Percentiles rank a stretch among this genome's conserved stretches.
phyloP scores from a whole-genome alignment of 2,113 vertebrate species.

The Setophaga petechia region DNA sequence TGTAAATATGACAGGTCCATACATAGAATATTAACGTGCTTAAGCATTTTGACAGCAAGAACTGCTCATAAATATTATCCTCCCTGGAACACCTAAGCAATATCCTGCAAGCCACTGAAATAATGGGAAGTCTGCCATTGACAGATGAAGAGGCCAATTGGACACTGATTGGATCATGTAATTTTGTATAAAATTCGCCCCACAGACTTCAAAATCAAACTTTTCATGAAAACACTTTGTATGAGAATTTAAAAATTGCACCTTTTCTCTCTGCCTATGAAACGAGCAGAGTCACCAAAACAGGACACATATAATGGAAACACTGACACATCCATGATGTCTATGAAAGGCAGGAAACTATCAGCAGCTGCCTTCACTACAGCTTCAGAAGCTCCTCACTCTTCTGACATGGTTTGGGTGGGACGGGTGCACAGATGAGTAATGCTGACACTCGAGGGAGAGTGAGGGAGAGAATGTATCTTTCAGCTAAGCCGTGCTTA shows the following conservation, averaged over 20 bases:
- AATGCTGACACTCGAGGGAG: rapidly evolving
- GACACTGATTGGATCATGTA: neutral
- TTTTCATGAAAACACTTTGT: neutral
- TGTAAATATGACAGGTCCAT: neutral
- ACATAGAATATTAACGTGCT: neutral
- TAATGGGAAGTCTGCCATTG: neutral
- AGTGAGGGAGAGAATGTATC: neutral
- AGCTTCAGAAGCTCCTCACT: neutral
- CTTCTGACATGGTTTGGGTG: neutral
- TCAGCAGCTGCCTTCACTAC: neutral
- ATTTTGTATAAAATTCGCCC: neutral
- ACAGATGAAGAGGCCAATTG: neutral
- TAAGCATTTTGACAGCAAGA: neutral
- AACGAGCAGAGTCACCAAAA: neutral
- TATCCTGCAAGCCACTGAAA: neutral
- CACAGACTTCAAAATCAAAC: neutral
- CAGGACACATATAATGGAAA: neutral
- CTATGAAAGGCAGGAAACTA: neutral
- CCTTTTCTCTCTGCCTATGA: neutral
- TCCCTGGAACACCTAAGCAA: neutral
- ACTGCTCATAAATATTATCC: neutral
- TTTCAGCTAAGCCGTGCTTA: neutral
- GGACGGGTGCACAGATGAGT: neutral
- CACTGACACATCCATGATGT: neutral
- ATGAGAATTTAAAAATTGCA: neutral